A percentile compares a stretch with the other conserved stretches of the same genome.
phyloP scores from a whole-genome alignment of 2,797 vertebrate genomes.

The Dryobates pubescens region DNA sequence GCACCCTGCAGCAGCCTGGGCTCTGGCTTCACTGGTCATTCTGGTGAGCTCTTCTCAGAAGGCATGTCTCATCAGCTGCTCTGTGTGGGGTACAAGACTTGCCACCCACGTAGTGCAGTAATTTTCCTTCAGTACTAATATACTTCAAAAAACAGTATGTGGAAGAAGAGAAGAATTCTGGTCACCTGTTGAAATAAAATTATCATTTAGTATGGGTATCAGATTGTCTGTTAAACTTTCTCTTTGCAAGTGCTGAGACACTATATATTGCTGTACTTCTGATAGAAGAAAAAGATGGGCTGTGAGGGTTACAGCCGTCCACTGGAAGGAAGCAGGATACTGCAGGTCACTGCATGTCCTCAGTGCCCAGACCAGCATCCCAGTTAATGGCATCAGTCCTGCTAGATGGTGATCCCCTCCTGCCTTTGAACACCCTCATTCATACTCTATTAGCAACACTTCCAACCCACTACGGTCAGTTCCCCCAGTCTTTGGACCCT shows the following conservation, averaged over 20 bases:
- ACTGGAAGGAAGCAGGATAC: background rate
- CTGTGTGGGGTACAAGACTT: background rate
- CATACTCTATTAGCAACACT: background rate
- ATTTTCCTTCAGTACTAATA: background rate
- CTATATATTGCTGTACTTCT: background rate
- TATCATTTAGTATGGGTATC: background rate
- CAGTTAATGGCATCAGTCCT: background rate
- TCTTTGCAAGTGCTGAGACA: background rate
- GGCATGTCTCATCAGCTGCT: background rate
- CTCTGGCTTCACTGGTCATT: background rate
- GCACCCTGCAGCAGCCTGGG: background rate
- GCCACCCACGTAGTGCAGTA: background rate
- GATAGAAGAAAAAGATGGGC: background rate
- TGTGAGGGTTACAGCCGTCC: background rate
- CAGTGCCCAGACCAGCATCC: background rate
- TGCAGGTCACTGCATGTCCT: background rate
- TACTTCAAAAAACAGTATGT: background rate
- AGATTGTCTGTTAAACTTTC: background rate
- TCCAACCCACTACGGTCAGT: background rate
- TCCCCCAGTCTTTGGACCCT: background rate
- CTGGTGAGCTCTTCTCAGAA: constrained; percentile 32
- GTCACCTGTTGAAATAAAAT: background rate
- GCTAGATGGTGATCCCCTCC: background rate
- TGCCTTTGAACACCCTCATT: background rate
- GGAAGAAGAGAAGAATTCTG: background rate